phyloP scores from a whole-genome alignment of 1,140 invertebrate species.

The Scylla paramamosain region DNA sequence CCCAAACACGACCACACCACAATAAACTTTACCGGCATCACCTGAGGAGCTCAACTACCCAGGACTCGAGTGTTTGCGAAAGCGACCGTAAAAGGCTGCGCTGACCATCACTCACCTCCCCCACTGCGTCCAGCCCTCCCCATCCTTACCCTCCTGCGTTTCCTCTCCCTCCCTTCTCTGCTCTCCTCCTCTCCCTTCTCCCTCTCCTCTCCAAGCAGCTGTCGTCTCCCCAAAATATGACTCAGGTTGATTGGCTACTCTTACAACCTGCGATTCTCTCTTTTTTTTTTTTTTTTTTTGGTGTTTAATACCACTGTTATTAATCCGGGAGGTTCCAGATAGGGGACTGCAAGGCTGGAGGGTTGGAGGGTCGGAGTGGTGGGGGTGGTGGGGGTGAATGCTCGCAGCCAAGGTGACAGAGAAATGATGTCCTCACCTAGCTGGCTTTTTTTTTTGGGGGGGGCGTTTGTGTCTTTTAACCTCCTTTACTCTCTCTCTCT shows the following conservation, averaged over 20 bases:
- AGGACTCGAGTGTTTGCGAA: not conserved
- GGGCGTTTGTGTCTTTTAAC: not conserved
- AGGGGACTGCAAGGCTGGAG: not conserved
- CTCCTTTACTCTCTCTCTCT: not conserved
- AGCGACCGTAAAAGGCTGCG: not conserved
- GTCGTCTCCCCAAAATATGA: not conserved
- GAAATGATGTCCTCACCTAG: not conserved
- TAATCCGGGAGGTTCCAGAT: not conserved
- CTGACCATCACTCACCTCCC: not conserved
- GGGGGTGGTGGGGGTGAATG: not conserved
- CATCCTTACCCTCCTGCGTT: not conserved
- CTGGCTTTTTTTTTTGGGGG: too few species aligned
- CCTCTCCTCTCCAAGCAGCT: not conserved
- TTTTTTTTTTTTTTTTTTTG: not conserved
- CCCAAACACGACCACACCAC: conserved; percentile 18
- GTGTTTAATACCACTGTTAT: not conserved
- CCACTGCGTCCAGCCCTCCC: not conserved
- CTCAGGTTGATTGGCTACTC: not conserved
- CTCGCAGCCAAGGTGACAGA: not conserved
- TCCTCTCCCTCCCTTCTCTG: not conserved
- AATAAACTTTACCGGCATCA: conserved; percentile 15
- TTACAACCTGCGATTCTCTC: not conserved
- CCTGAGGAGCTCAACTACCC: not conserved
- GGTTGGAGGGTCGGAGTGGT: too few species aligned
- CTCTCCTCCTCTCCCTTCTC: not conserved